phyloP scores from a whole-genome alignment of 2,888 invertebrate genomes.

The Ptychoptera albimana region DNA sequence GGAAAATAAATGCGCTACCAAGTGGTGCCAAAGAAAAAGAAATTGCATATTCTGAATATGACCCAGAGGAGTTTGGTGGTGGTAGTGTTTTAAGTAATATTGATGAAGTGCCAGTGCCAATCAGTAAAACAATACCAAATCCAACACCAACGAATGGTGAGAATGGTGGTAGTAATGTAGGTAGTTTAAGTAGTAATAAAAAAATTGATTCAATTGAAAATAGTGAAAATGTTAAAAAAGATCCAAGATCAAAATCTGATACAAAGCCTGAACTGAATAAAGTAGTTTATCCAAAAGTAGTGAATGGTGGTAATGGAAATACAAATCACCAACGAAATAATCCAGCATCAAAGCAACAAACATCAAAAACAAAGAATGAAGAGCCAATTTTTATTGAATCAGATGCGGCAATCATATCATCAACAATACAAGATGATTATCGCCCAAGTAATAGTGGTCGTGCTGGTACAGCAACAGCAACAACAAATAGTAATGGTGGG shows the following conservation, averaged over 20 bases:
- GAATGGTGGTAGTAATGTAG: no score
- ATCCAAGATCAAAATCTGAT: no score
- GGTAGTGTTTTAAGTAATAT: neutral
- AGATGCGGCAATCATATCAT: constrained; percentile 1
- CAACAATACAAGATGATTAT: constrained; percentile 6
- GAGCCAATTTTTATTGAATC: constrained; percentile 7
- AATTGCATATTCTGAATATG: constrained; percentile 25
- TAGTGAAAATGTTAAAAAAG: no score
- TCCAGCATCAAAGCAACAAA: neutral
- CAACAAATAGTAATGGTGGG: no score
- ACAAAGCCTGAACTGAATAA: no score
- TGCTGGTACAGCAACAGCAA: neutral
- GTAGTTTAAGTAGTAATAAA: no score
- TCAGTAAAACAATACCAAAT: constrained; percentile 3
- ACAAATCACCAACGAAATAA: neutral
- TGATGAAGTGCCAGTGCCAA: neutral
- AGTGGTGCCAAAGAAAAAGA: constrained; percentile 20
- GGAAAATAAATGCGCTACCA: constrained; percentile 24
- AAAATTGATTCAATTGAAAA: no score
- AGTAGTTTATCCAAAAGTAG: no score
- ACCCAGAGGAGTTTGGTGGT: constrained; percentile 24
- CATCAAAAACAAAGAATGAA: neutral
- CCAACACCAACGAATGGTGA: neutral
- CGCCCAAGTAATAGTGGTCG: constrained; percentile 4
- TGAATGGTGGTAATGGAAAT: neutral